These are phyloP conservation scores for Sebastes hubbsi DNA, from an alignment of 2,797 vertebrate species.

Conservation along the genomic window DNA sequence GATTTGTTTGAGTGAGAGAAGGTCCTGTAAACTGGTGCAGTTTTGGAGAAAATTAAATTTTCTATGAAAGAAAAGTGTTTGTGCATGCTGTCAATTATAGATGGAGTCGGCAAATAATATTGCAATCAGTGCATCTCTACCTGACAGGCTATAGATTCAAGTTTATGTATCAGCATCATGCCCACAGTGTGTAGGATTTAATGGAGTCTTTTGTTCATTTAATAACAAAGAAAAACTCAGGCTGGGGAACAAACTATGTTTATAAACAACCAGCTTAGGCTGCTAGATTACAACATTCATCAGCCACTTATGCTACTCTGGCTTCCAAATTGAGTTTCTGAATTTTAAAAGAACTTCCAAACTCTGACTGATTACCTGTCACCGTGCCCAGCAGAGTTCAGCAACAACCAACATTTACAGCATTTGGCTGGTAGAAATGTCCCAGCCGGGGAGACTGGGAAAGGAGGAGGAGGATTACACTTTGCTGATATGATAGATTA, in stretches of 20 bases:
- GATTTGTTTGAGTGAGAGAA: not conserved
- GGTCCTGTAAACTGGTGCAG: not conserved
- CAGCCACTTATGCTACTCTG: not conserved
- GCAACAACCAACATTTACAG: not conserved
- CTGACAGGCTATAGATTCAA: not conserved
- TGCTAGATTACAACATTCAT: conserved; percentile 6
- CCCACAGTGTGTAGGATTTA: not conserved
- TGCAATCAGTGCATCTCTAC: not conserved
- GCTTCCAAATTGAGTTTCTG: conserved; percentile 10
- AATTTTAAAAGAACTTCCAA: conserved; percentile 18
- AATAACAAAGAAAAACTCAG: not conserved
- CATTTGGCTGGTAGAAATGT: conserved; percentile 11
- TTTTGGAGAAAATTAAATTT: not conserved
- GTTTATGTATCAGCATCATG: not conserved
- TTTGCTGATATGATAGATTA: not conserved
- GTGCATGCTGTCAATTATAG: not conserved
- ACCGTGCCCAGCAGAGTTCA: not conserved
- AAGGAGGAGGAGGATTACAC: not conserved
- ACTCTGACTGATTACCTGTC: conserved; percentile 37
- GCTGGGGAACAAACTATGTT: not conserved
- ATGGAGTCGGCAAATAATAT: not conserved
- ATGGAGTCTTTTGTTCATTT: not conserved
- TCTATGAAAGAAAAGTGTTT: not conserved
- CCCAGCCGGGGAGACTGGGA: not conserved
- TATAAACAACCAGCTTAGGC: not conserved